phyloP scores from a whole-genome alignment of 2,797 vertebrate species.

The Apogon talboti region DNA sequence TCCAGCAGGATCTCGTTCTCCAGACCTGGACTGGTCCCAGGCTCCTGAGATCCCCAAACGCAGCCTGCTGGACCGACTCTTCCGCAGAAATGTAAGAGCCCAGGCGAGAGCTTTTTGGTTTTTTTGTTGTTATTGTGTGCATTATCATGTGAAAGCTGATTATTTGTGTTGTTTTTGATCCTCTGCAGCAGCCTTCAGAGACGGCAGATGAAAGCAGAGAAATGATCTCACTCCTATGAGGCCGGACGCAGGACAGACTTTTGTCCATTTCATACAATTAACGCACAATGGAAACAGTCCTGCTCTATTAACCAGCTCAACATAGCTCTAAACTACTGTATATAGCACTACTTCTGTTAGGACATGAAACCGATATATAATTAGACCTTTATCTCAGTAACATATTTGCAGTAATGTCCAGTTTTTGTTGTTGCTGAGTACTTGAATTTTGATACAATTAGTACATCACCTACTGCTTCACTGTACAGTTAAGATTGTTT shows the following conservation, averaged over 20 bases:
- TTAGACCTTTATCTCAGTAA: background rate
- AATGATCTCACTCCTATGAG: conserved; percentile 18
- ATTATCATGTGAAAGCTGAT: background rate
- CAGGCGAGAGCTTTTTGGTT: no score
- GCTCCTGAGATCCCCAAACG: conserved; percentile 64
- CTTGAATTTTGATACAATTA: conserved; percentile 19
- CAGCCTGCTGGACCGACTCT: conserved; percentile 80
- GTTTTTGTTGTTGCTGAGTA: background rate
- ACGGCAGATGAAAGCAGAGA: conserved; percentile 13
- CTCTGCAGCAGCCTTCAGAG: conserved; percentile 20
- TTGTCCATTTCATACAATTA: no score
- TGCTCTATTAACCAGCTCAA: background rate
- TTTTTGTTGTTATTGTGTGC: background rate
- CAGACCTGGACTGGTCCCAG: conserved; percentile 81
- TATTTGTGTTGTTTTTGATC: background rate
- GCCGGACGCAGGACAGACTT: background rate
- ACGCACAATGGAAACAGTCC: background rate
- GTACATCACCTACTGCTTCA: background rate
- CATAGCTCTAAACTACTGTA: background rate
- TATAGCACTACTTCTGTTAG: background rate
- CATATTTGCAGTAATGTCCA: no score
- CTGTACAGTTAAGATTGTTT: background rate
- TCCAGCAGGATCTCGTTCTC: conserved; percentile 68
- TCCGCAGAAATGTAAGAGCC: conserved; percentile 80
- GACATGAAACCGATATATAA: background rate